Evolutionary conservation across 1,140 invertebrate genomes (phyloP), one percentile per base, ranked within the genome.

Genomic region (Eriosoma lanigerum): DNA sequence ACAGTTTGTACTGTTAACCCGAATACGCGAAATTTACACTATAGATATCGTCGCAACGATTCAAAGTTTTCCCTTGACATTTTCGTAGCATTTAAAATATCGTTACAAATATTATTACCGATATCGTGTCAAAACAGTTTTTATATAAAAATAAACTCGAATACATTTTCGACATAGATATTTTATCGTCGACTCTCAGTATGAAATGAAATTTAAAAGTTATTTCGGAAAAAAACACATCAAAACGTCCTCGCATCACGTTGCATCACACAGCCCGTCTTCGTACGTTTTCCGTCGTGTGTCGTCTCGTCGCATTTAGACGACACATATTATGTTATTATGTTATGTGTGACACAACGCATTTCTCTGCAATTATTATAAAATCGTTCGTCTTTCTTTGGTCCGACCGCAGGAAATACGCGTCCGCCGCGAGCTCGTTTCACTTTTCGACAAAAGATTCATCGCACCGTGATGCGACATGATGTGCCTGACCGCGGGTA

Each of bases 391-490:
- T 10, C 29, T 73, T 50, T 58, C 44, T n/a, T n/a, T n/a, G 44
- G 73, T 75, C 26, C 26, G 17, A 9, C 26, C 17, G 26, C 68
- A 32, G 52, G 72, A 75, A 75, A 75, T 24, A 54, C 38, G 29
- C 32, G 32, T 4, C 32, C 3, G 56, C 72, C 52, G 32, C 24
- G 52, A 58, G 38, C 32, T 56, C 32, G 75, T 78, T 78, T 78
- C 75, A 78, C 75, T 78, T 78, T 78, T 78, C 24, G 17, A 62
- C 56, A 48, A 62, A 32, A 78, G 38, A 60, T n/a, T 62, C 44
- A 12, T 78, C 6, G 44, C 44, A 68, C 13, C 70, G n/a, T 19
- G 5, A 29, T n/a, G n/a, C n/a, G 8, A 38, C 32, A 38, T 38
- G 32, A 44, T 10, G 32, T 24, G 32, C 4, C 32, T 24, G 24